phyloP scores from a whole-genome alignment of 2,888 invertebrate species.

The Erebia aethiops region DNA sequence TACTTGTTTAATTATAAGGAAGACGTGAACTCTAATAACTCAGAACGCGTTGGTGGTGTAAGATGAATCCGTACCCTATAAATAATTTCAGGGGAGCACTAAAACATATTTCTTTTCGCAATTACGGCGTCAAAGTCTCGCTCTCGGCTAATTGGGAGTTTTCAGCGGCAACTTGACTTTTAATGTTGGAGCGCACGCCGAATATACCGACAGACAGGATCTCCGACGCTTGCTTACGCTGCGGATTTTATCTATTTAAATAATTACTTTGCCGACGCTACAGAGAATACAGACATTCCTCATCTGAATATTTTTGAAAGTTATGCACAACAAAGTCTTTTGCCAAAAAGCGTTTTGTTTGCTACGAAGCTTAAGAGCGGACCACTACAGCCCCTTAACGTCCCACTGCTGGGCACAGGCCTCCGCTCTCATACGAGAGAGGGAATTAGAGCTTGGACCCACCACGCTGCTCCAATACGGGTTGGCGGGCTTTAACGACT shows the following conservation, averaged over 20 bases:
- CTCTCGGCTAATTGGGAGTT: constrained; percentile 78
- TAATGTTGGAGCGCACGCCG: constrained; percentile 57
- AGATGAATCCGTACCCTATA: constrained; percentile 48
- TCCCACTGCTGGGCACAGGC: too few species aligned
- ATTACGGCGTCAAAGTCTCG: constrained; percentile 73
- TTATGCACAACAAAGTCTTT: constrained; percentile 41
- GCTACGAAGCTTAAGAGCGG: background rate
- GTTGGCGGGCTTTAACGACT: too few species aligned
- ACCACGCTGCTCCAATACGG: too few species aligned
- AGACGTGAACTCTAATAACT: constrained; percentile 6
- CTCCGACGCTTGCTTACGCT: constrained; percentile 48
- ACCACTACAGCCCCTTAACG: background rate
- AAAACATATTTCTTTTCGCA: constrained; percentile 75
- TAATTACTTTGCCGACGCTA: constrained; percentile 42
- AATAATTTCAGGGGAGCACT: constrained; percentile 65
- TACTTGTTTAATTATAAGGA: constrained; percentile 63
- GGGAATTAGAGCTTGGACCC: too few species aligned
- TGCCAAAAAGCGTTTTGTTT: constrained; percentile 1
- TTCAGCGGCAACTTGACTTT: constrained; percentile 72
- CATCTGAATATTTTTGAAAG: constrained; percentile 54
- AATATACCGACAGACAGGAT: constrained; percentile 46
- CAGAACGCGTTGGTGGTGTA: constrained; percentile 10
- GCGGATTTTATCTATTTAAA: constrained; percentile 49
- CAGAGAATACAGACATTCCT: constrained; percentile 50
- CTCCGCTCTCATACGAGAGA: too few species aligned